Conservation (phyloP, 2,888 invertebrate species). For the Drosophila neonasuta region DNA sequence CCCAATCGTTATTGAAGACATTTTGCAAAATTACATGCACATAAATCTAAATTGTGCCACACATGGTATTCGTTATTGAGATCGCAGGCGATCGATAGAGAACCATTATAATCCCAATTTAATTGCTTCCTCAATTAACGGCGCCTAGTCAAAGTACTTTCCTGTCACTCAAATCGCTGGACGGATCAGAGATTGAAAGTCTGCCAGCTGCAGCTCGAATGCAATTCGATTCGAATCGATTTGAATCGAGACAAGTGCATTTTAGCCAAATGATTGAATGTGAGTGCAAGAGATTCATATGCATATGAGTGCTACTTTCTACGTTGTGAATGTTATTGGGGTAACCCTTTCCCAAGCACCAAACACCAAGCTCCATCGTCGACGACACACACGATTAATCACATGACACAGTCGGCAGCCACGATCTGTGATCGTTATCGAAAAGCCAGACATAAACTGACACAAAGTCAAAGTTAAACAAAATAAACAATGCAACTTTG, state of each 20-base stretch:
- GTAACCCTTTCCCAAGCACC: constrained; percentile 62
- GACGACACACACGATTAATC: constrained; percentile 70
- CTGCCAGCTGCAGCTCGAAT: constrained; percentile 44
- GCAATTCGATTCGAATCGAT: constrained; percentile 1
- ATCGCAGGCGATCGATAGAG: constrained; percentile 37
- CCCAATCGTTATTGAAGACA: constrained; percentile 29
- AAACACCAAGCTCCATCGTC: constrained; percentile 16
- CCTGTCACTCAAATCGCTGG: constrained; percentile 45
- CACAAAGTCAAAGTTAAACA: constrained; percentile 69
- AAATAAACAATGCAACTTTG: constrained; percentile 66
- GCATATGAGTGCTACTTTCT: constrained; percentile 75
- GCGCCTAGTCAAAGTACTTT: constrained; percentile 38
- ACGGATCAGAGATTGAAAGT: constrained; percentile 49
- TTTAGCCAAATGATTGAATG: constrained; percentile 7
- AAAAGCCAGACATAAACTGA: constrained; percentile 63
- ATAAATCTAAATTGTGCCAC: constrained; percentile 74
- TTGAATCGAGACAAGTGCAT: constrained; percentile 49
- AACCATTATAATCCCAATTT: constrained; percentile 44
- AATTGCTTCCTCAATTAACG: constrained; percentile 59
- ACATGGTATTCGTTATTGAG: constrained; percentile 48
- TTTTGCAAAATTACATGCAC: constrained; percentile 38
- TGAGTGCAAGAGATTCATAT: constrained; percentile 47
- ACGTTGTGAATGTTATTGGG: constrained; percentile 38
- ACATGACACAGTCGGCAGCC: constrained; percentile 60
- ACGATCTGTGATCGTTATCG: constrained; percentile 68